Evolutionary conservation across 1,140 invertebrate genomes (phyloP).

Genomic region (Anastrepha obliqua): DNA sequence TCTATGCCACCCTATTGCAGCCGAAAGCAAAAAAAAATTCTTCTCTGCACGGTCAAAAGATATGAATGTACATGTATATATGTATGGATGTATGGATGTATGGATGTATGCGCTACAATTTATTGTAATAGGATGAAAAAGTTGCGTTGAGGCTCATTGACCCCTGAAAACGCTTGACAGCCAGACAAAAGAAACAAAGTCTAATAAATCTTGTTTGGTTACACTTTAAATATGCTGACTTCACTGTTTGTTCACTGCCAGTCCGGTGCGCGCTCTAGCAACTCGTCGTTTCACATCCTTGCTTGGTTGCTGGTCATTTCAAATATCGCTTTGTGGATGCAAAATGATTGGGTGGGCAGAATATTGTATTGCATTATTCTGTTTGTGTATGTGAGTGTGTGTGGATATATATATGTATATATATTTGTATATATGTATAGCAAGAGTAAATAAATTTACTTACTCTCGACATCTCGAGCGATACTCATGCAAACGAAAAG

Average conservation of each 20-base stretch:
- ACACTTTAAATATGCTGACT: constrained; percentile 46
- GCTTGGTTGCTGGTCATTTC: constrained; percentile 9
- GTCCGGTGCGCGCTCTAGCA: background rate
- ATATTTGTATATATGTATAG: background rate
- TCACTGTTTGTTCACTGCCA: constrained; percentile 21
- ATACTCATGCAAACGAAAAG: background rate
- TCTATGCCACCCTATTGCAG: no score
- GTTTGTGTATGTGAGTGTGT: background rate
- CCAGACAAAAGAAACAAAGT: constrained; percentile 45
- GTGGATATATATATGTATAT: no score
- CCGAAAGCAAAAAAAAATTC: no score
- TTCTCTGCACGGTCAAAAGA: background rate
- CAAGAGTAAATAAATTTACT: constrained; percentile 21
- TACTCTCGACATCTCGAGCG: constrained; percentile 35
- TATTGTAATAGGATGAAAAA: background rate
- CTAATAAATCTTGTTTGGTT: constrained; percentile 50
- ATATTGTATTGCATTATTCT: background rate
- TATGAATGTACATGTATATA: background rate
- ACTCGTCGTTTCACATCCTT: background rate
- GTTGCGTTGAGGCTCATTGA: constrained; percentile 26
- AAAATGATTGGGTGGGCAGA: background rate
- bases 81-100: background rate
- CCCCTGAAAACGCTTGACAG: constrained; percentile 41
- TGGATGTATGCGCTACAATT: background rate
- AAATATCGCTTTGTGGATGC: background rate